phyloP scores from a whole-genome alignment of 1,140 invertebrate species.

The Drosophila athabasca region DNA sequence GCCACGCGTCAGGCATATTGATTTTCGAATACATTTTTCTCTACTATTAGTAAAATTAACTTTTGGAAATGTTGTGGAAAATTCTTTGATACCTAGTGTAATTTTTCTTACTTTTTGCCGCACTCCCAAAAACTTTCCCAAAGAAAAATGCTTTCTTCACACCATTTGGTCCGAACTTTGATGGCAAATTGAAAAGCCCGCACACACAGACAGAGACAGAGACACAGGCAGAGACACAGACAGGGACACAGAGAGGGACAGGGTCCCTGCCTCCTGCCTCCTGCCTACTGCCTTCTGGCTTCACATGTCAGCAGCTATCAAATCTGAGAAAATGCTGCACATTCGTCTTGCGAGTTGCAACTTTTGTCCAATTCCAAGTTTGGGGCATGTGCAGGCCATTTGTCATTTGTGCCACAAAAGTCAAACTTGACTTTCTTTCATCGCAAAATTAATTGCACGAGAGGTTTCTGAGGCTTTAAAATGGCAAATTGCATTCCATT shows the following conservation, averaged over 20 bases:
- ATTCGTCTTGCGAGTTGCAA: slow-evolving; percentile 40
- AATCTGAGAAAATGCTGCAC: slow-evolving; percentile 48
- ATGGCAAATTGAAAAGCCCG: slow-evolving; percentile 20
- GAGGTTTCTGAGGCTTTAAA: slow-evolving; percentile 13
- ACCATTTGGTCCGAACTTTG: slow-evolving; percentile 27
- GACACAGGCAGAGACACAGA: no score
- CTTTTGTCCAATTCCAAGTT: slow-evolving; percentile 18
- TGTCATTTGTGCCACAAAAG: slow-evolving; percentile 20
- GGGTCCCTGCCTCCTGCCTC: slow-evolving; percentile 9
- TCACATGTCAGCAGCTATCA: slow-evolving; percentile 52
- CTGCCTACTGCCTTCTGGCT: slow-evolving; percentile 21
- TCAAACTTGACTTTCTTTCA: slow-evolving; percentile 29
- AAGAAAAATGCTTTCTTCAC: slow-evolving; percentile 30
- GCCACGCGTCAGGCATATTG: slow-evolving; percentile 50
- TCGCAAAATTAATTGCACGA: slow-evolving; percentile 32
- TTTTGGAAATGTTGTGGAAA: slow-evolving; percentile 21
- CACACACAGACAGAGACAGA: no score
- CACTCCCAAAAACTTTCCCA: slow-evolving; percentile 19
- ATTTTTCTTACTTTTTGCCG: slow-evolving; percentile 4
- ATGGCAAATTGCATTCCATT: slow-evolving; percentile 55
- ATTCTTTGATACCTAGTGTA: slow-evolving; percentile 23
- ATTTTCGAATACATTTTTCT: slow-evolving; percentile 24
- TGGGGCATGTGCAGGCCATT: slow-evolving; percentile 32
- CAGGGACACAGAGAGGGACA: no score
- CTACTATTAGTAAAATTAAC: slow-evolving; percentile 47